Evolutionary conservation across 2,888 invertebrate species (phyloP).

Genomic region (Exocentrus adspersus): DNA sequence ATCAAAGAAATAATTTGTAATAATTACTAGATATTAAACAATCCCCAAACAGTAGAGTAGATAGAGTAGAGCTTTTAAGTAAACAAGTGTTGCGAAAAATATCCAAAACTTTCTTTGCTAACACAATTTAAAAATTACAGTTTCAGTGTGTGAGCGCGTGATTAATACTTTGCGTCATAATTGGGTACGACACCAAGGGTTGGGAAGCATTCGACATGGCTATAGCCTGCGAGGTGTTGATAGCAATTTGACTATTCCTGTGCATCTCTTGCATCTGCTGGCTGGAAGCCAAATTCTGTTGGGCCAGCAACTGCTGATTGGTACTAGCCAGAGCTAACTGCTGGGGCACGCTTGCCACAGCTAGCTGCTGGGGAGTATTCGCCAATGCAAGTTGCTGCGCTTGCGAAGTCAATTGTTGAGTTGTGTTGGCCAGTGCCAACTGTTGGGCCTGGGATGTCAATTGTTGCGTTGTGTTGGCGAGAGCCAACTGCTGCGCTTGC

Average conservation of each 20-base stretch:
- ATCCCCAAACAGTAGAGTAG: too few relatives aligned
- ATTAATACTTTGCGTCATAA: conserved; percentile 70
- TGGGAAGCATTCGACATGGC: conserved; percentile 71
- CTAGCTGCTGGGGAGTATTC: conserved; percentile 56
- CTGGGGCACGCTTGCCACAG: conserved; percentile 52
- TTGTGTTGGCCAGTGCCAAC: conserved; percentile 51
- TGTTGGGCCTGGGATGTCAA: conserved; percentile 52
- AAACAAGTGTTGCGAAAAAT: too few relatives aligned
- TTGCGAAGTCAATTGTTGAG: conserved; percentile 56
- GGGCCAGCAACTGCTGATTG: conserved; percentile 52
- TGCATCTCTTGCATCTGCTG: conserved; percentile 58
- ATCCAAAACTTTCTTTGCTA: background rate
- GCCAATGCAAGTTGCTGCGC: conserved; percentile 55
- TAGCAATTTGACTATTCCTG: conserved; percentile 59
- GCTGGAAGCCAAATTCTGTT: conserved; percentile 55
- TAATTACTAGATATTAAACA: too few relatives aligned
- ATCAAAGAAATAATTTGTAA: too few relatives aligned
- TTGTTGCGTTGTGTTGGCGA: conserved; percentile 50
- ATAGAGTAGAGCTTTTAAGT: too few relatives aligned
- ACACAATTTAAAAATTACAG: background rate
- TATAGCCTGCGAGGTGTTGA: conserved; percentile 66
- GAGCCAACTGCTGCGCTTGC: conserved; percentile 54
- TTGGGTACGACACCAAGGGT: conserved; percentile 73
- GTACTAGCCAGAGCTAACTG: conserved; percentile 57
- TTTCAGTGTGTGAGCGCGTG: conserved; percentile 55